Percentiles rank a stretch among this genome's conserved stretches.
Conservation (phyloP, 2,888 invertebrate genomes). For the Leucophora obtusa region DNA sequence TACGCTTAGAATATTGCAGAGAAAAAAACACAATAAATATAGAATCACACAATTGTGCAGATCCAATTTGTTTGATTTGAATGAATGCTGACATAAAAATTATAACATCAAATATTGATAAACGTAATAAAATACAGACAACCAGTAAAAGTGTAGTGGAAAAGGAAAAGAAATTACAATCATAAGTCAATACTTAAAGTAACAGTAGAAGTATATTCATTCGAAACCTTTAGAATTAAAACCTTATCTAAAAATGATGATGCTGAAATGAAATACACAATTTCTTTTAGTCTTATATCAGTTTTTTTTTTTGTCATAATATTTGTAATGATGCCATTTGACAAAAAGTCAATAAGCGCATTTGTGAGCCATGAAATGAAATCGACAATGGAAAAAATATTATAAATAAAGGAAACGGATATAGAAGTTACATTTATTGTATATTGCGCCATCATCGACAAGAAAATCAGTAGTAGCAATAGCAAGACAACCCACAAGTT, state of each 20-base stretch:
- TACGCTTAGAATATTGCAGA: background rate
- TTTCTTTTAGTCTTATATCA: constrained; percentile 3
- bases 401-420: constrained; percentile 1
- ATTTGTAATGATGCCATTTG: constrained; percentile 65
- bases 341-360: constrained; percentile 66
- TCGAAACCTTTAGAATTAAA: constrained; percentile 43
- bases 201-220: background rate
- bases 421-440: constrained; percentile 33
- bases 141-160: constrained; percentile 4
- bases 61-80: constrained; percentile 64
- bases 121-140: constrained; percentile 57
- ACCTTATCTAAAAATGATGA: constrained; percentile 47
- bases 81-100: constrained; percentile 63
- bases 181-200: constrained; percentile 50
- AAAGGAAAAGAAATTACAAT: constrained; percentile 45
- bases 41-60: constrained; percentile 22
- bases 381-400: constrained; percentile 20
- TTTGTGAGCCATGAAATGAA: constrained; percentile 51
- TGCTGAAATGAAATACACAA: constrained; percentile 15
- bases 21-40: background rate
- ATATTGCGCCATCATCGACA: constrained; percentile 10
- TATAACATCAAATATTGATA: constrained; percentile 62
- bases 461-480: background rate
- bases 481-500: constrained; percentile 30
- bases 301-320: constrained; percentile 2